Percentiles rank a stretch among this genome's conserved stretches.
phyloP scores from a whole-genome alignment of 1,140 invertebrate species.

The Drosophila sucinea region DNA sequence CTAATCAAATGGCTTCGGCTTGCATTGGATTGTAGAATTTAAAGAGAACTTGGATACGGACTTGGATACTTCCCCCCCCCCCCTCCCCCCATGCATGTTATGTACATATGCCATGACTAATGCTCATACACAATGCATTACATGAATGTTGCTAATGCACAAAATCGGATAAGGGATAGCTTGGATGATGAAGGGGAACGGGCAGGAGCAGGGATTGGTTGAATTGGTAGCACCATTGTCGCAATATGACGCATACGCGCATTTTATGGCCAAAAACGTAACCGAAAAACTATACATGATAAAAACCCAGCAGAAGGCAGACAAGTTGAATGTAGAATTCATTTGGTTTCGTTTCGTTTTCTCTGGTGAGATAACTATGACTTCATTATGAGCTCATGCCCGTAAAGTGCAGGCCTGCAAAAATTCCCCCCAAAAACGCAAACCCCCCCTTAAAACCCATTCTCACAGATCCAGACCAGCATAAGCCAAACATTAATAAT shows the following conservation, averaged over 20 bases:
- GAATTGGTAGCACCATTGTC: constrained; percentile 35
- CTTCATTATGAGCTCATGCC: constrained; percentile 74
- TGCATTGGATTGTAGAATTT: too few relatives aligned
- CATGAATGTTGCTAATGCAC: constrained; percentile 58
- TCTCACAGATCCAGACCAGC: constrained; percentile 36
- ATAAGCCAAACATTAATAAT: constrained; percentile 78
- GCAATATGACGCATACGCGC: constrained; percentile 71
- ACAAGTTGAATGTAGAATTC: not conserved
- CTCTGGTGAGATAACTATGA: constrained; percentile 57
- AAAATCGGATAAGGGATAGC: constrained; percentile 3
- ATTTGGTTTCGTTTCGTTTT: not conserved
- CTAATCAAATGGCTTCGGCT: too few relatives aligned
- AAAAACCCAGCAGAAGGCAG: constrained; percentile 32
- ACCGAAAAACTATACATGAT: constrained; percentile 45
- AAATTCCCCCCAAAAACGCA: constrained; percentile 12
- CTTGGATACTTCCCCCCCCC: too few relatives aligned
- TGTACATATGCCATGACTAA: constrained; percentile 39
- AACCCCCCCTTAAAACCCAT: constrained; percentile 11
- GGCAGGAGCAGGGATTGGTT: not conserved
- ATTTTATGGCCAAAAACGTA: constrained; percentile 51
- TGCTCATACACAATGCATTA: constrained; percentile 29
- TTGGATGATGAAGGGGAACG: not conserved
- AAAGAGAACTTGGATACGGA: too few relatives aligned
- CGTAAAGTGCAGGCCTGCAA: constrained; percentile 56
- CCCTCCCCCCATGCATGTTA: not conserved